phyloP scores from a whole-genome alignment of 2,888 invertebrate genomes.

The Tribolium freemani region DNA sequence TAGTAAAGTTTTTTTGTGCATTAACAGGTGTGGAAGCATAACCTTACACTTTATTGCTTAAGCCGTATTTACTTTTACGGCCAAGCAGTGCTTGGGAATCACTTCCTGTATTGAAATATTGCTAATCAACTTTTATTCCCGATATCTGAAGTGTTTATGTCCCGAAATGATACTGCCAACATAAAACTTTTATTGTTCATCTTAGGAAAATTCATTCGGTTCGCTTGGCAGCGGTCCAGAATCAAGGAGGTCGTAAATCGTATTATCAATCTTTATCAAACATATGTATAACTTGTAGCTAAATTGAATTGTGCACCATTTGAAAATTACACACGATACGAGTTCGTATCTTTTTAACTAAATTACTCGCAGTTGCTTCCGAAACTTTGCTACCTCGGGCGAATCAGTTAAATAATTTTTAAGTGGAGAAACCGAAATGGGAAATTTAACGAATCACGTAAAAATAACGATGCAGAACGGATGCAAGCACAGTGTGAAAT shows the following conservation, averaged over 20 bases:
- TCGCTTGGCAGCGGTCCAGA: background rate
- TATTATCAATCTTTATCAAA: background rate
- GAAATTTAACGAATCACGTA: background rate
- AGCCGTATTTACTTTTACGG: no score
- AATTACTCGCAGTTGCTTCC: conserved; percentile 3
- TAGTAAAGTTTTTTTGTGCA: no score
- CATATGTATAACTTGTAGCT: background rate
- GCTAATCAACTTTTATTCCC: background rate
- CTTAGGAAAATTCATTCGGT: background rate
- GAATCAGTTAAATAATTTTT: background rate
- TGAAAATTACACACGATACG: conserved; percentile 1
- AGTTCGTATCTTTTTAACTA: background rate
- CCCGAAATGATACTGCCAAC: background rate
- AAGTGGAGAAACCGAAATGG: background rate
- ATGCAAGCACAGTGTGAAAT: background rate
- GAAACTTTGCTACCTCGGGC: conserved; percentile 4
- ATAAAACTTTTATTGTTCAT: background rate
- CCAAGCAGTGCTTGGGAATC: background rate
- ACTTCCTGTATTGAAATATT: background rate
- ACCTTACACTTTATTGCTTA: background rate
- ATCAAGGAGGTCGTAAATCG: background rate
- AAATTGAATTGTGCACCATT: background rate
- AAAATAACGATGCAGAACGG: background rate
- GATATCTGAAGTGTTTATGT: background rate
- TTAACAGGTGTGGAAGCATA: no score